Evolutionary conservation across 2,797 vertebrate species (phyloP), one percentile per base, ranked within the genome.

Genomic region (Cyprinodon diabolis): DNA sequence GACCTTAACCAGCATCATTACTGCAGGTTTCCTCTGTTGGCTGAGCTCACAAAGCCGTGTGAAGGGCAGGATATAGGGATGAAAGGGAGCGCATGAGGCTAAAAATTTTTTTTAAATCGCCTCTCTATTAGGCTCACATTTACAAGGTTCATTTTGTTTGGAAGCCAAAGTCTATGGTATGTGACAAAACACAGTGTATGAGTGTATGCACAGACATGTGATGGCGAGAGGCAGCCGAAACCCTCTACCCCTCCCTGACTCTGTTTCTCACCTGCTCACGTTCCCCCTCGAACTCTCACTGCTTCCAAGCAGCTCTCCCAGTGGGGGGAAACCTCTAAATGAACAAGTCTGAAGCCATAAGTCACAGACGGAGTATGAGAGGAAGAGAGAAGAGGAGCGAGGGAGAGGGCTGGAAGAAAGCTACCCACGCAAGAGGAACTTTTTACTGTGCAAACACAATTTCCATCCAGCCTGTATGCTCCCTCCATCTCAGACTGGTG

Each of bases 391-490:
- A 66, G 62, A 66, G 62, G 74, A 69, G 65, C 55, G 75, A 35
- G 23, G 56, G 60, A 67, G 71, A 76, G 81, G 58, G 77, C 70
- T 84, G 88, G 86, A 84, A 87, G 83, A 72, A 82, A 84, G 86
- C 90, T 86, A 82, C 86, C 88, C 92, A 92, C 90, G 90, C 92
- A 90, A 92, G 90, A 93, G 93, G 93, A 95, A 93, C 88, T 80
- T 94, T 93, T 95, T 95, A 95, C 92, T 93, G 90, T 90, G 90
- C 90, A 94, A 93, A 93, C 91, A 93, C 82, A 91, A 85, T 95
- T 94, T 95, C 94, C 94, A 92, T 91, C 85, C 84, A 72, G 80
- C 86, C 87, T 83, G 81, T 85, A 83, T 77, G 80, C 90, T 93
- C 86, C 84, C 89, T 91, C 87, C 92, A 92, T 95, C 93, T 94